Percentiles rank a stretch among this genome's conserved stretches.
Conservation (phyloP, 2,113 vertebrate species). For the Zootoca vivipara region DNA sequence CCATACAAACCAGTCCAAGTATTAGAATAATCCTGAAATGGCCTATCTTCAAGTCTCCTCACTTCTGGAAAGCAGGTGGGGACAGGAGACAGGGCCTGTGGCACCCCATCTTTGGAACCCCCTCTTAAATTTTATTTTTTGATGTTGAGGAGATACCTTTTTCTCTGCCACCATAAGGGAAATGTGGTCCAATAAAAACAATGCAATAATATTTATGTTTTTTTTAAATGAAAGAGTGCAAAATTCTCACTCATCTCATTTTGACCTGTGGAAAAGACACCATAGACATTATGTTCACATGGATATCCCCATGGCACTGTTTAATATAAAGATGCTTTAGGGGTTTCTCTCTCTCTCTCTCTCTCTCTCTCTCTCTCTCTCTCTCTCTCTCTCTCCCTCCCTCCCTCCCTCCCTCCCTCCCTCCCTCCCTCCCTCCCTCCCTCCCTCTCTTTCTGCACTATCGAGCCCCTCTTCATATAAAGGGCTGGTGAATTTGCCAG, state of each 20-base stretch:
- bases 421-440: too few species aligned
- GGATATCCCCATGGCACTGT: not conserved
- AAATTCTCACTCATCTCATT: fast-evolving
- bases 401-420: too few species aligned
- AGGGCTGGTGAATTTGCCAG: not conserved
- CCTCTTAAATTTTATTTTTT: not conserved
- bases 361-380: too few species aligned
- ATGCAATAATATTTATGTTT: not conserved
- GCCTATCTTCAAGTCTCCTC: not conserved
- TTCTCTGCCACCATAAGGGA: not conserved
- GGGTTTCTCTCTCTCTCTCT: too few species aligned
- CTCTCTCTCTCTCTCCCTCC: too few species aligned
- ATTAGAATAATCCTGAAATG: not conserved
- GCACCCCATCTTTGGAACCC: not conserved
- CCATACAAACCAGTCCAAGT: not conserved
- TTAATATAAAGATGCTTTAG: not conserved
- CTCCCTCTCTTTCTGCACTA: too few species aligned
- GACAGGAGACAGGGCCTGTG: not conserved
- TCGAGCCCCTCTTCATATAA: too few species aligned
- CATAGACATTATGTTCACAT: not conserved
- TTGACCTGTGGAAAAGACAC: slow-evolving; percentile 8
- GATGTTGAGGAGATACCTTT: not conserved
- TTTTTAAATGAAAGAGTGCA: not conserved
- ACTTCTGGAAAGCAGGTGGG: not conserved
- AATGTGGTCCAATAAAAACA: not conserved